A percentile compares a stretch with the other conserved stretches of the same genome.
Conservation (phyloP, 1,140 invertebrate species). For the Trialeurodes vaporariorum region DNA sequence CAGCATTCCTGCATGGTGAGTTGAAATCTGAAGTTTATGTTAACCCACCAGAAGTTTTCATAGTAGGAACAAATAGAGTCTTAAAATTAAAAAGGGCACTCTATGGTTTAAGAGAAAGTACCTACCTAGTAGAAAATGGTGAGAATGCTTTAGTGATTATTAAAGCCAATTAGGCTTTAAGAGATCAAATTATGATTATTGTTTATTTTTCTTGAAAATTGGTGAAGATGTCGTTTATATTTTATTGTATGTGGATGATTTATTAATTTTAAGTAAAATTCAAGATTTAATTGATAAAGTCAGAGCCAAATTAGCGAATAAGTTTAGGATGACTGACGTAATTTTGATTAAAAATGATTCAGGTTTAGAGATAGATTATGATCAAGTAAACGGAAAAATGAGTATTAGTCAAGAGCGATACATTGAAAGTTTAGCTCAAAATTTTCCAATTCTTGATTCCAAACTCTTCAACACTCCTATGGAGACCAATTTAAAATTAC, state of each 20-base stretch:
- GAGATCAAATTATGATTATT: slow-evolving; percentile 11
- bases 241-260: slow-evolving; percentile 15
- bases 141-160: slow-evolving; percentile 14
- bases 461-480: too few relatives aligned
- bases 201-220: slow-evolving; percentile 11
- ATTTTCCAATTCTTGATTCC: too few relatives aligned
- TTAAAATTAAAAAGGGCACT: slow-evolving; percentile 21
- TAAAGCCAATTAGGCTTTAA: slow-evolving; percentile 9
- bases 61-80: background rate
- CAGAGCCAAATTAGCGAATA: too few relatives aligned
- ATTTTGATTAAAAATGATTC: too few relatives aligned
- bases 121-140: slow-evolving; percentile 24
- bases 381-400: too few relatives aligned
- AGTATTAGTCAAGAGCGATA: too few relatives aligned
- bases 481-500: too few relatives aligned
- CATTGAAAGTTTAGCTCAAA: too few relatives aligned
- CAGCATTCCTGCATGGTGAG: slow-evolving; percentile 26
- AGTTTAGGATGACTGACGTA: too few relatives aligned
- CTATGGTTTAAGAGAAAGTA: slow-evolving; percentile 24
- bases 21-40: slow-evolving; percentile 27
- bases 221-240: background rate
- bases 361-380: too few relatives aligned
- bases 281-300: background rate
- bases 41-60: slow-evolving; percentile 23
- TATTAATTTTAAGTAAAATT: slow-evolving; percentile 7